Evolutionary conservation across 2,888 invertebrate genomes (phyloP), one percentile per base, ranked within the genome.

Genomic region (Thymelicus sylvestris): DNA sequence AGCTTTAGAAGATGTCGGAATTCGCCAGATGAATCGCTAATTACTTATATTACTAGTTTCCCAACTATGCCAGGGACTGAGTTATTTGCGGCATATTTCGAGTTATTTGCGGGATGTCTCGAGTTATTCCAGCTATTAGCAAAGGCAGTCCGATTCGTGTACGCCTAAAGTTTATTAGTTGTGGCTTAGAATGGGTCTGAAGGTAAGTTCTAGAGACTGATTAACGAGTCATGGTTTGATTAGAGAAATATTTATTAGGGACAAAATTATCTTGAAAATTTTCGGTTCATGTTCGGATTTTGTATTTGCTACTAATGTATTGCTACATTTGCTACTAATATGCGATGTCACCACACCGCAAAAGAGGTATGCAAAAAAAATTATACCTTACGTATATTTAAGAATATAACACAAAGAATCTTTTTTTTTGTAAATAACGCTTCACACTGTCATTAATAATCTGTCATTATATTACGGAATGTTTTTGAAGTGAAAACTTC

Each of bases 31-130:
- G 24, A 55, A 55, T 55, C 55, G 55, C 55, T 55, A 55, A 55
- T 55, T 55, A 52, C 52, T 52, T 52, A 55, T 19, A 55, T 55
- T 55, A 55, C 24, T 24, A 55, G 55, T 55, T 55, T 5, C 55
- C 55, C 19, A 55, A 55, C 55, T 55, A 24, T 24, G 10, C 24
- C 55, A 10, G 10, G 12, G 55, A 55, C 55, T 55, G 24, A 55
- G 55, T 55, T 55, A 55, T 55, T 55, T 24, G 55, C 55, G 55
- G 55, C 55, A 55, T 24, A 55, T 55, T 55, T 24, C 19, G 55
- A 55, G 24, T 55, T 55, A 55, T 55, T 55, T 55, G 55, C 24
- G 55, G 55, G 12, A 10, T 24, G 24, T 55, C 12, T 55, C 55
- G 55, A 55, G 19, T 55, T 24, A 55, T 24, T 55, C 12, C 24